Evolutionary conservation across 2,888 invertebrate species (phyloP).

Genomic region (Hemistola chrysoprasaria): DNA sequence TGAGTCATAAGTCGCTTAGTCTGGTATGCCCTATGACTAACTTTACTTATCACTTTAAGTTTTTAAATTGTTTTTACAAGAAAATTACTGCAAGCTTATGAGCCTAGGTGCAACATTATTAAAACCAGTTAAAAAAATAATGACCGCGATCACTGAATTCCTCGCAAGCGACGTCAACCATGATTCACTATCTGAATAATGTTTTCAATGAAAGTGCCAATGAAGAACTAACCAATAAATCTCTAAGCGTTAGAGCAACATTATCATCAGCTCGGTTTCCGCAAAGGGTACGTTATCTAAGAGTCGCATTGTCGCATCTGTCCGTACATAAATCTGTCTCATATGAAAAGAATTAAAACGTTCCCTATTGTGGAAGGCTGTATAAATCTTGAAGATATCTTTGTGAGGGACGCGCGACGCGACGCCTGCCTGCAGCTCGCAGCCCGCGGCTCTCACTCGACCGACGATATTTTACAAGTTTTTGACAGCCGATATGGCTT

Average conservation of each 20-base stretch:
- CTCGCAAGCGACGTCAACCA: too few relatives aligned
- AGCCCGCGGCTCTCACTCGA: conserved; percentile 60
- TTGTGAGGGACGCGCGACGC: conserved; percentile 65
- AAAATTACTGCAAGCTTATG: too few relatives aligned
- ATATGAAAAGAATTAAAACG: conserved; percentile 82
- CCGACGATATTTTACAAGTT: conserved; percentile 86
- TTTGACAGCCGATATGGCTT: conserved; percentile 85
- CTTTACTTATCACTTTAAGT: too few relatives aligned
- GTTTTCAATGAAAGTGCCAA: background rate
- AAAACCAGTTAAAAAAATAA: too few relatives aligned
- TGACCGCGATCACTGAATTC: too few relatives aligned
- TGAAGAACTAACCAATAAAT: conserved; percentile 4
- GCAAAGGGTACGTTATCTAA: conserved; percentile 62
- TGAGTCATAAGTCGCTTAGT: too few relatives aligned
- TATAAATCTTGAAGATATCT: conserved; percentile 80
- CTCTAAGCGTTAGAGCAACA: conserved; percentile 13
- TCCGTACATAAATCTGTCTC: conserved; percentile 78
- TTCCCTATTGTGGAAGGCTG: conserved; percentile 76
- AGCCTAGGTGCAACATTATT: too few relatives aligned
- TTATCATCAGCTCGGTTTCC: conserved; percentile 30
- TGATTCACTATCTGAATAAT: background rate
- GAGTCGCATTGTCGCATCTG: conserved; percentile 64
- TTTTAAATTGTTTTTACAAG: too few relatives aligned
- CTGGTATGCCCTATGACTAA: too few relatives aligned
- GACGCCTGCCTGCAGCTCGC: too few relatives aligned